Conservation (phyloP, 2,888 invertebrate species). For the Rotaria magnacalcarata region DNA sequence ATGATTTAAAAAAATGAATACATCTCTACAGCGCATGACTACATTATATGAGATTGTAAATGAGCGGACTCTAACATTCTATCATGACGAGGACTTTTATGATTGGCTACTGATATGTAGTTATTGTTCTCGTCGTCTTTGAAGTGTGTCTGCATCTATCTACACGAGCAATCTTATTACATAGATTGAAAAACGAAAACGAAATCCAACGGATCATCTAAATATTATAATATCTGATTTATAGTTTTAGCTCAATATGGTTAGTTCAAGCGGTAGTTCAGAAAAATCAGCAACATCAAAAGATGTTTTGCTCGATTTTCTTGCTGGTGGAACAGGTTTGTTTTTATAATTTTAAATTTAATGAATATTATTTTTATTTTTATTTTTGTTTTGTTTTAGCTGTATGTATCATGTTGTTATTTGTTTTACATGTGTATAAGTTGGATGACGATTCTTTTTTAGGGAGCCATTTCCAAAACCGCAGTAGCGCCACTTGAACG, state of each 20-base stretch:
- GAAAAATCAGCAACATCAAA: not conserved
- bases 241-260: not conserved
- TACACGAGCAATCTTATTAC: too few relatives aligned
- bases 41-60: too few relatives aligned
- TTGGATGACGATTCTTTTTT: not conserved
- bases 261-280: not conserved
- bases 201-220: too few relatives aligned
- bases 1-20: too few relatives aligned
- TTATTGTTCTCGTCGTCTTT: too few relatives aligned
- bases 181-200: too few relatives aligned
- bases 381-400: not conserved
- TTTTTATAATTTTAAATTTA: not conserved
- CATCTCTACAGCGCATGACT: too few relatives aligned
- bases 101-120: not conserved
- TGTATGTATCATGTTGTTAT: not conserved
- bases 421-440: not conserved
- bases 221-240: too few relatives aligned
- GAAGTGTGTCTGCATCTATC: too few relatives aligned
- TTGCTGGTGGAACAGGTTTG: constrained; percentile 24
- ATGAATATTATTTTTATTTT: not conserved
- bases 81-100: not conserved
- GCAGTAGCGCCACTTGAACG: constrained; percentile 89
- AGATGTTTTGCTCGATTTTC: not conserved
- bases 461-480: constrained; percentile 80
- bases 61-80: not conserved